Evolutionary conservation across 1,140 invertebrate genomes (phyloP), one percentile per base, ranked within the genome.

Genomic region (Drosophila ficusphila): DNA sequence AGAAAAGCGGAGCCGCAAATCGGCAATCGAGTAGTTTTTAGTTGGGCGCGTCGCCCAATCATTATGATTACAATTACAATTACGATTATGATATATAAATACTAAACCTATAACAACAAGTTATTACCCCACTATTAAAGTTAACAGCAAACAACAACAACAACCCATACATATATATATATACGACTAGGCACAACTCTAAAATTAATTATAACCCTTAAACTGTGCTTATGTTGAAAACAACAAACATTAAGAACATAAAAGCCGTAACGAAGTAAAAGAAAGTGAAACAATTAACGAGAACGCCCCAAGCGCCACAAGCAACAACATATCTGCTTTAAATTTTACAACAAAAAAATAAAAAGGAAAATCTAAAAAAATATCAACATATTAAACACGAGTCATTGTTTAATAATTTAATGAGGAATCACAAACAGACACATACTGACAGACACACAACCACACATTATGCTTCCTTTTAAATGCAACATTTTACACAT

Each of bases 271-370:
- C 27, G 47, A 57, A 76, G 61, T 60, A 54, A 49, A 21, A 39
- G 21, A 57, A 61, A 69, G 54, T 25, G 61, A 64, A 48, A 27
- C 48, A 27, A 61, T 61, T 41, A 18, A 54, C 25, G 23, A 61
- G 48, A 41, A 60, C 67, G 76, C 67, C 71, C 71, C 68, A 86
- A 86, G 82, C 82, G 82, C 82, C 82, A 86, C 82, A 86, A 86
- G 81, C 82, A 89, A 86, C 73, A 82, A 88, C 82, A 88, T 88
- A 88, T 88, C 82, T 88, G 82, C 82, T 88, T 89, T 88, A 82
- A 82, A 82, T 75, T 78, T 77, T 71, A 75, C 62, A 88, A 74
- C n/a, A n/a, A n/a, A 58, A 68, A 67, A 18, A 54, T n/a, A 76
- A 61, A 64, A 44, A 9, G 21, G 21, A 56, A 67, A 53, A 29